Evolutionary conservation across 30 jellyfish, hydroid and myxozoan species (phyloP).

Genomic region (Aurelia sp.): DNA sequence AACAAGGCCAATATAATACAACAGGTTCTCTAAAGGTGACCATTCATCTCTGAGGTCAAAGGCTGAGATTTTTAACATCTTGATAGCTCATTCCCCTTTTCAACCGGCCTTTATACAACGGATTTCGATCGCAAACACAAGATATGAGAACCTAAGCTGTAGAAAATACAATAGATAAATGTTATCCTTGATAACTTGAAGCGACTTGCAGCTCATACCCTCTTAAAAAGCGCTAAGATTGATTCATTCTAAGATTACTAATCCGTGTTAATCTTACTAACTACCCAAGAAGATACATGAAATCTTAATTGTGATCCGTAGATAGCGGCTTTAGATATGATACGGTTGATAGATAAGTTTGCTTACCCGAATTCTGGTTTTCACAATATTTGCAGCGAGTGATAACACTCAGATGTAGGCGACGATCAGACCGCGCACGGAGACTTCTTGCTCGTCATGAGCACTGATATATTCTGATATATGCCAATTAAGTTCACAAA

Average conservation of each 20-base stretch:
- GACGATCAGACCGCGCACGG: slow-evolving; percentile 50
- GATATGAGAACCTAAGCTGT: slow-evolving; percentile 8
- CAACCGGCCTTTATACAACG: not conserved
- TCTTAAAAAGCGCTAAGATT: slow-evolving; percentile 73
- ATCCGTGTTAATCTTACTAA: slow-evolving; percentile 78
- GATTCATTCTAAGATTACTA: slow-evolving; percentile 69
- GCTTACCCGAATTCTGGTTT: slow-evolving; percentile 1
- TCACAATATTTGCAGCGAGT: not conserved
- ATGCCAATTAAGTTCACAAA: slow-evolving; percentile 86
- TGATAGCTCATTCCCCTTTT: no score
- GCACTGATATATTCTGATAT: slow-evolving; percentile 80
- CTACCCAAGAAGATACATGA: slow-evolving; percentile 73
- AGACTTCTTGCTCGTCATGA: slow-evolving; percentile 52
- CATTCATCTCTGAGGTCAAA: not conserved
- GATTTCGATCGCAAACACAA: not conserved
- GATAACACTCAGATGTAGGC: slow-evolving; percentile 28
- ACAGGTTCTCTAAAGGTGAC: slow-evolving; percentile 6
- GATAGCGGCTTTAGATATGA: not conserved
- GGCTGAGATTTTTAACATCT: no score
- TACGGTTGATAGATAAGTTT: not conserved
- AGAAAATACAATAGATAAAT: slow-evolving; percentile 26
- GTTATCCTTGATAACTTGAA: slow-evolving; percentile 49
- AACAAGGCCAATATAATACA: not conserved
- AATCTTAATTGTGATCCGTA: slow-evolving; percentile 9
- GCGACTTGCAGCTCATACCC: slow-evolving; percentile 44